phyloP scores from a whole-genome alignment of 2,888 invertebrate species.

The Macrophya alboannulata region DNA sequence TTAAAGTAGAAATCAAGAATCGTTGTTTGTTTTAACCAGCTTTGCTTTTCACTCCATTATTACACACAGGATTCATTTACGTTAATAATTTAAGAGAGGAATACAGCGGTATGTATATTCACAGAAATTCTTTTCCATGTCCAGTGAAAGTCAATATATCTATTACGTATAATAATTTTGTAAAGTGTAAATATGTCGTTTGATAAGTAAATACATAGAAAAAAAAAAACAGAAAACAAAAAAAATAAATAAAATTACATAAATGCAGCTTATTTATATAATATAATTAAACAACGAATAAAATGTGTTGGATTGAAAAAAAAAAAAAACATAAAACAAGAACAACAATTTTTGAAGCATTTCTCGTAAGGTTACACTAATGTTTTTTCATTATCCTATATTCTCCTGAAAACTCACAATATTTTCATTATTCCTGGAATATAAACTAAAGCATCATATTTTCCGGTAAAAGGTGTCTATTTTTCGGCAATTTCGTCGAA shows the following conservation, averaged over 20 bases:
- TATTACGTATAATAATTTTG: not conserved
- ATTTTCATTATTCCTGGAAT: not conserved
- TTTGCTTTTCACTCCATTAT: not conserved
- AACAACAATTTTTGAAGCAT: not conserved
- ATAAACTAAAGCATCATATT: not conserved
- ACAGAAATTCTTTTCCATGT: not conserved
- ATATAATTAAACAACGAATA: not conserved
- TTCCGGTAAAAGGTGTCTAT: not conserved
- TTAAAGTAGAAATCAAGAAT: not conserved
- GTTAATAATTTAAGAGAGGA: not conserved
- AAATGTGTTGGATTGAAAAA: conserved; percentile 19
- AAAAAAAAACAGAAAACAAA: no score
- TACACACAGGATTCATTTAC: not conserved
- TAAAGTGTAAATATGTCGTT: conserved; percentile 38
- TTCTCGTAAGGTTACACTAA: not conserved
- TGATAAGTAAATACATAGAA: not conserved
- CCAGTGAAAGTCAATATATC: conserved; percentile 33
- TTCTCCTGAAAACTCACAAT: not conserved
- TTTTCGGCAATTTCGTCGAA: not conserved
- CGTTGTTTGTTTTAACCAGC: not conserved
- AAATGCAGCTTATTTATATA: conserved; percentile 11
- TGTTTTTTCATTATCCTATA: no score
- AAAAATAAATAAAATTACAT: no score
- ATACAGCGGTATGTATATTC: not conserved
- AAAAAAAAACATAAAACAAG: not conserved